Base-by-base conservation (phyloP, 30 jellyfish, hydroid and myxozoan species). In the Sanderia malayensis region DNA sequence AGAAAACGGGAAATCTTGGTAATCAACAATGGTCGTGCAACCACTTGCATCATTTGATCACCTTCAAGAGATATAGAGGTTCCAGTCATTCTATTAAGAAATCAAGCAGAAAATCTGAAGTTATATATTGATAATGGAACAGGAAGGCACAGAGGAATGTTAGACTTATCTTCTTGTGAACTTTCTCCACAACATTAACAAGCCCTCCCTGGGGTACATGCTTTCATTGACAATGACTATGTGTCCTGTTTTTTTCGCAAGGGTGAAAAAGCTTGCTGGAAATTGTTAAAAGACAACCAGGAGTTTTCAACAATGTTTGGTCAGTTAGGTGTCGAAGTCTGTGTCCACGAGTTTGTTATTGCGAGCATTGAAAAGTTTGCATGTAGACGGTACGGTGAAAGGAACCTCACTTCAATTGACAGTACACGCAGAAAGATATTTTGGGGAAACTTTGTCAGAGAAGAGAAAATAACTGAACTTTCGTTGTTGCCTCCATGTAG, bases 401-500 rank as follows among this genome's bases (percentile, higher is more conserved):
- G 34, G 41, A 32, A 33, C 0, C 70, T 67, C 2, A 55, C 67
- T 4, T 55, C 67, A 55, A 18, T 55, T 4, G 67, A 67, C 19
- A 18, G 19, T 55, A 18, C 67, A 7, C 67, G 67, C 7, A 55
- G 67, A 55, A 55, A 55, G 67, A 55, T 55, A 7, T 55, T 7
- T 55, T 55, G 67, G 79, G 24, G 24, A 11, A 67, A 67, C 26
- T 67, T 67, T 41, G 26, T 41, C 21, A 1, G 79, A 67, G 79
- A 67, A 18, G 79, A 67, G 79, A 67, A 67, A 41, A 45, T 67
- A 67, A 67, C 79, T 9, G 79, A 67, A 29, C 79, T 67, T 45
- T 73, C 85, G 19, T 29, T 27, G 28, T 21, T 73, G 21, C 85
- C 85, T 9, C 85, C 85, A 9, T 73, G 63, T 23, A 58, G 44